These are phyloP conservation scores for Smithornis capensis DNA, from an alignment of 2,113 vertebrate genomes.

Conservation along the genomic window DNA sequence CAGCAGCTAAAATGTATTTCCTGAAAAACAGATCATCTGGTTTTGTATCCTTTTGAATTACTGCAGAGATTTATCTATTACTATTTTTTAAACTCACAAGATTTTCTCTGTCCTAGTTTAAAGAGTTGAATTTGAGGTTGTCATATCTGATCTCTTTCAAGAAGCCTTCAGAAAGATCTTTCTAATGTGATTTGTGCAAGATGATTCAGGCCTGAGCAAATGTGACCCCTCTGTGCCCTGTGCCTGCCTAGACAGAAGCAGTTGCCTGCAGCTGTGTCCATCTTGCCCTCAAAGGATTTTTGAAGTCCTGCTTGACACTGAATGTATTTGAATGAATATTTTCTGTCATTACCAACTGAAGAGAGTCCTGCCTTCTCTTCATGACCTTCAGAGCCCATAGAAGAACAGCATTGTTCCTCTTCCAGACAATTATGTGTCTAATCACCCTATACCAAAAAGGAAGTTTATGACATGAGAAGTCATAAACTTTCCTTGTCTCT, in stretches of 20 bases:
- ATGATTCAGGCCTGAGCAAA: conserved; percentile 6
- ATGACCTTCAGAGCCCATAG: neutral
- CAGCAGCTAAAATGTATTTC: neutral
- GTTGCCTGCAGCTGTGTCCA: conserved; percentile 38
- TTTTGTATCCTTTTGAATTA: neutral
- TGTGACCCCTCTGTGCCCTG: conserved; percentile 18
- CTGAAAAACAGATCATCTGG: neutral
- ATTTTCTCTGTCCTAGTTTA: neutral
- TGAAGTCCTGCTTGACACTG: conserved; percentile 31
- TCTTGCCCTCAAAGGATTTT: conserved; percentile 19
- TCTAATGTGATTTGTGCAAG: neutral
- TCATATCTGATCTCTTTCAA: neutral
- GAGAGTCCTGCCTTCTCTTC: neutral
- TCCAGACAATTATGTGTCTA: neutral
- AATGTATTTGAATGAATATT: conserved; percentile 17
- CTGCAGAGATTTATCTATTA: neutral
- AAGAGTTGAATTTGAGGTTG: neutral
- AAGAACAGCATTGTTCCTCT: neutral
- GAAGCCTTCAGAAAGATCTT: conserved; percentile 11
- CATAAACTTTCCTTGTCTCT: neutral
- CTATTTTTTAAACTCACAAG: neutral
- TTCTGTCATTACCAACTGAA: conserved; percentile 14
- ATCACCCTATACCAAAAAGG: neutral
- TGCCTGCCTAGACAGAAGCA: conserved; percentile 35
- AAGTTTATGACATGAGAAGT: neutral